These are phyloP conservation scores for Pollenia angustigena DNA, from an alignment of 2,888 invertebrate species.

Conservation along the genomic window DNA sequence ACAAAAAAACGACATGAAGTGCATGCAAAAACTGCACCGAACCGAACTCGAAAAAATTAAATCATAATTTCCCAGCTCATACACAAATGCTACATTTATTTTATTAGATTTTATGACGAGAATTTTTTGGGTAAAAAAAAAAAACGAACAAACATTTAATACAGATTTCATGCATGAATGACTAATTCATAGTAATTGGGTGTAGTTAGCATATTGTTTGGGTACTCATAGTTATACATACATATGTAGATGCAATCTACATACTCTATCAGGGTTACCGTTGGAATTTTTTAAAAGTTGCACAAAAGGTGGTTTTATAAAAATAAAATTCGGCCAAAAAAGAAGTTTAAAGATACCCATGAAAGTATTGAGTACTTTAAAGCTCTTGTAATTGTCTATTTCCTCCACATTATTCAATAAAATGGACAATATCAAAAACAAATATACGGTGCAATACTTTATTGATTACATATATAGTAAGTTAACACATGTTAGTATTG, in stretches of 20 bases:
- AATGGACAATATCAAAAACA: too few relatives aligned
- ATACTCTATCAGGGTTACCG: too few relatives aligned
- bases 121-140: constrained; percentile 6
- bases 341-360: too few relatives aligned
- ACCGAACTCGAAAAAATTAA: not conserved
- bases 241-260: not conserved
- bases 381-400: too few relatives aligned
- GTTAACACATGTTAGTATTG: too few relatives aligned
- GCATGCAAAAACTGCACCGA: not conserved
- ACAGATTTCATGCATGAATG: constrained; percentile 70
- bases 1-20: not conserved
- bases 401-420: too few relatives aligned
- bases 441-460: too few relatives aligned
- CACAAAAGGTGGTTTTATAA: too few relatives aligned
- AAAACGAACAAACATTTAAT: constrained; percentile 50
- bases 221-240: not conserved
- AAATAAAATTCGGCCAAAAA: too few relatives aligned
- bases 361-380: too few relatives aligned
- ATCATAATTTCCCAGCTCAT: constrained; percentile 44
- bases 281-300: too few relatives aligned
- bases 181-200: constrained; percentile 61
- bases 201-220: constrained; percentile 31
- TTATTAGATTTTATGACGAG: constrained; percentile 58
- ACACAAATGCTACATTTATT: constrained; percentile 50
- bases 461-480: too few relatives aligned